Percentiles rank a stretch among this genome's conserved stretches.
Evolutionary conservation across 2,888 invertebrate genomes (phyloP).

Genomic region (Sphinx pinastri): DNA sequence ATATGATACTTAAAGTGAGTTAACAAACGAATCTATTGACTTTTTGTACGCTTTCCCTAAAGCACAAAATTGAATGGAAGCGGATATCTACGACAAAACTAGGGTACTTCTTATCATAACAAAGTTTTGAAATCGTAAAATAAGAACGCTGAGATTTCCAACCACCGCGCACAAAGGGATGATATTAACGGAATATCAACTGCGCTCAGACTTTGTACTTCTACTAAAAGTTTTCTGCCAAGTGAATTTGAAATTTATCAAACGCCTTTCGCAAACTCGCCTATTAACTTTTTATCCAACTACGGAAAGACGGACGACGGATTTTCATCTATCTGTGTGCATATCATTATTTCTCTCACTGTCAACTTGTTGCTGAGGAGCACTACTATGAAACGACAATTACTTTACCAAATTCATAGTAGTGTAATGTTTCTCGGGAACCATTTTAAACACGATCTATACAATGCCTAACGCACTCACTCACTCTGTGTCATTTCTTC

Average conservation of each 20-base stretch:
- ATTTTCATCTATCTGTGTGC: too few relatives aligned
- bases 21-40: too few relatives aligned
- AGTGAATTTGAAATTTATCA: constrained; percentile 7
- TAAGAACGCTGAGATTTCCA: not conserved
- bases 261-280: not conserved
- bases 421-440: too few relatives aligned
- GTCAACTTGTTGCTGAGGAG: too few relatives aligned
- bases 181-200: constrained; percentile 14
- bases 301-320: too few relatives aligned
- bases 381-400: too few relatives aligned
- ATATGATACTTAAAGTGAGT: too few relatives aligned
- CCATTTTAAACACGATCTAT: too few relatives aligned
- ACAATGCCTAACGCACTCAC: not conserved
- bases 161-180: not conserved
- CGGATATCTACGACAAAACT: not conserved
- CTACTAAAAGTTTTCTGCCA: not conserved
- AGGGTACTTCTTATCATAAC: not conserved
- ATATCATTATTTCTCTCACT: too few relatives aligned
- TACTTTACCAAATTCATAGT: too few relatives aligned
- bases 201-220: constrained; percentile 3
- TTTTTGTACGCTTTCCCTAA: too few relatives aligned
- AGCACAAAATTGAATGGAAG: not conserved
- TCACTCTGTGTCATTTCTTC: not conserved
- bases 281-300: not conserved
- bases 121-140: constrained; percentile 10